Percentiles rank a stretch among this genome's conserved stretches.
These are phyloP conservation scores for Anomalospiza imberbis DNA, from an alignment of 2,797 vertebrate species.

Conservation along the genomic window DNA sequence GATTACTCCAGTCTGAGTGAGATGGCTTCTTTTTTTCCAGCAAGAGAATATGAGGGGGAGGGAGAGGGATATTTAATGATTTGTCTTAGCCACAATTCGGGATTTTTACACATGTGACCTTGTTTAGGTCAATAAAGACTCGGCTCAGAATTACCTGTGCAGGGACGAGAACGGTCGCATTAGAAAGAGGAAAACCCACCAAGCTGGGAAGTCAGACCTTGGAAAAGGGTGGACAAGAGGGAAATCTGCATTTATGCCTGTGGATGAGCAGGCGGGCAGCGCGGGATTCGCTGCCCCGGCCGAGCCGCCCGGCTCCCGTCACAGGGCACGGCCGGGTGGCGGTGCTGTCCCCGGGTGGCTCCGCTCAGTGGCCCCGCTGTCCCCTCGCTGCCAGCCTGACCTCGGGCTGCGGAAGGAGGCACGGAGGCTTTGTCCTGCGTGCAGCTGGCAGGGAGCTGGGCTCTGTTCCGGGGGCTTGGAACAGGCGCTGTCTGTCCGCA, in stretches of 20 bases:
- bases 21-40: neutral
- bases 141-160: neutral
- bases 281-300: neutral
- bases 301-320: neutral
- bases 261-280: neutral
- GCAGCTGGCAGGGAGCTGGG: neutral
- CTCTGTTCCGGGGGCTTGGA: neutral
- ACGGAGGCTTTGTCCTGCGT: neutral
- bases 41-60: neutral
- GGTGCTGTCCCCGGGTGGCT: neutral
- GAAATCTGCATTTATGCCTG: neutral
- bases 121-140: neutral
- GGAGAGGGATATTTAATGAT: neutral
- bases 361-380: neutral
- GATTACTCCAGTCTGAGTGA: neutral
- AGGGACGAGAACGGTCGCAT: neutral
- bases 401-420: neutral
- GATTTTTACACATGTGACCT: neutral
- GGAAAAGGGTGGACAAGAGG: neutral
- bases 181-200: neutral
- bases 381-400: neutral
- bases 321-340: neutral
- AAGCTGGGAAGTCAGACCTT: neutral
- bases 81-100: neutral
- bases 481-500: neutral